Evolutionary conservation across 1,140 invertebrate species (phyloP).

Genomic region (Drosophila erecta): DNA sequence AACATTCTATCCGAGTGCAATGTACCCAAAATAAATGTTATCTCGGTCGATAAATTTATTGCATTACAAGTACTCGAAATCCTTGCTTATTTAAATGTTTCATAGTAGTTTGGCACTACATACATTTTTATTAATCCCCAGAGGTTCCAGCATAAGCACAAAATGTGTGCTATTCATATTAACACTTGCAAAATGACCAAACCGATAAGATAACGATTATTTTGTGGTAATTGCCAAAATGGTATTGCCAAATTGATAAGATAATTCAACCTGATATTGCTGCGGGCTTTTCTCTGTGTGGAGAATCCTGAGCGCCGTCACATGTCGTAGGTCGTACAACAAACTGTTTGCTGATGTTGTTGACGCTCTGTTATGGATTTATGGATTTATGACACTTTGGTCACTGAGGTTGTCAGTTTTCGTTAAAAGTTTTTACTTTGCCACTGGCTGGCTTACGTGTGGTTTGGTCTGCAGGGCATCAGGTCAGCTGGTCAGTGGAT

Average conservation of each 20-base stretch:
- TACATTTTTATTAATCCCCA: conserved; percentile 1
- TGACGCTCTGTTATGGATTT: conserved; percentile 82
- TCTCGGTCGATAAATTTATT: too few species aligned
- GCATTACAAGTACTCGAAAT: too few species aligned
- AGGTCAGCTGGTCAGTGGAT: conserved; percentile 4
- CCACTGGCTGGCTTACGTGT: conserved; percentile 52
- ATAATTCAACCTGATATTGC: conserved; percentile 3
- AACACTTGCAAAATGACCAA: conserved; percentile 1
- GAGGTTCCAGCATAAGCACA: neutral
- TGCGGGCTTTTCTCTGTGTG: conserved; percentile 2
- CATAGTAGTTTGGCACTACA: neutral
- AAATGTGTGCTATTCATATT: neutral
- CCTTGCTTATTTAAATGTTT: too few species aligned
- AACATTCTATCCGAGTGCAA: too few species aligned
- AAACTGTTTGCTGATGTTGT: conserved; percentile 80
- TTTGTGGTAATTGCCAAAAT: neutral
- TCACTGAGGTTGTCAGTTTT: conserved; percentile 81
- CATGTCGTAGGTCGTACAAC: conserved; percentile 76
- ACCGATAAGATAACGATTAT: neutral
- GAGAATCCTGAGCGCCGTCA: conserved; percentile 29
- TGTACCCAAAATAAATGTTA: too few species aligned
- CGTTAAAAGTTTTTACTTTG: conserved; percentile 72
- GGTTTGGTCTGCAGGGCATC: neutral
- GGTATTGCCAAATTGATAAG: conserved; percentile 12
- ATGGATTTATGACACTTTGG: conserved; percentile 82